Percentiles rank a stretch among this genome's conserved stretches.
phyloP scores from a whole-genome alignment of 2,113 vertebrate genomes.

The Esox niger region DNA sequence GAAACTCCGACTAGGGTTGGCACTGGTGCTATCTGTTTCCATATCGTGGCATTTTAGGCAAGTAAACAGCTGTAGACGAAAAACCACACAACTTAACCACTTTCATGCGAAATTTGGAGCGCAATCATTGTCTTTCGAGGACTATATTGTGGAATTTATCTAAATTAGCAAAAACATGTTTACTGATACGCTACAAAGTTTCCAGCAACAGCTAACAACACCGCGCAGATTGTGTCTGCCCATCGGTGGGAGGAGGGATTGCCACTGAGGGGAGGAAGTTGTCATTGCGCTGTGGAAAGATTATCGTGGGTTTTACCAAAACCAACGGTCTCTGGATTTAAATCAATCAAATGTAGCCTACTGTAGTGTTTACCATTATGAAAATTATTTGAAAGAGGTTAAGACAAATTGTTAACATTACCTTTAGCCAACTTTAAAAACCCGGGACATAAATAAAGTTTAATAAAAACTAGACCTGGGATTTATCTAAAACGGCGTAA shows the following conservation, averaged over 20 bases:
- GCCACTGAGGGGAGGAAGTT: conserved; percentile 19
- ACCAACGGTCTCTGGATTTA: too few species aligned
- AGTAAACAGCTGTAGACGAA: conserved; percentile 1
- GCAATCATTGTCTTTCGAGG: too few species aligned
- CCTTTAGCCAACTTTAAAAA: too few species aligned
- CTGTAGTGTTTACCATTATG: too few species aligned
- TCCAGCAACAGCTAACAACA: conserved; percentile 40
- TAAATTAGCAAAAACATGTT: background rate
- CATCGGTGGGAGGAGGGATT: conserved; percentile 28
- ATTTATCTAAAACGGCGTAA: too few species aligned
- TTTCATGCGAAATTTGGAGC: background rate
- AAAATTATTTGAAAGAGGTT: too few species aligned
- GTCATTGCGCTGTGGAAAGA: conserved; percentile 22
- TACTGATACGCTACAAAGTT: conserved; percentile 62
- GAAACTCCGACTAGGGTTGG: conserved; percentile 43
- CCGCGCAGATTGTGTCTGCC: conserved; percentile 35
- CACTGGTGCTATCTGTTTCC: conserved; percentile 40
- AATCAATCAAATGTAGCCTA: too few species aligned
- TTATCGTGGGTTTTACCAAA: background rate
- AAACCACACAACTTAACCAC: conserved; percentile 34
- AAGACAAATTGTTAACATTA: too few species aligned
- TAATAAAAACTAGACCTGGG: too few species aligned
- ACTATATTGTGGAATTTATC: background rate
- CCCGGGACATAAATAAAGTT: too few species aligned
- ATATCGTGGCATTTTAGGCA: conserved; percentile 29